A percentile compares a stretch with the other conserved stretches of the same genome.
phyloP scores from a whole-genome alignment of 1,140 invertebrate species.

The Pinna nobilis region DNA sequence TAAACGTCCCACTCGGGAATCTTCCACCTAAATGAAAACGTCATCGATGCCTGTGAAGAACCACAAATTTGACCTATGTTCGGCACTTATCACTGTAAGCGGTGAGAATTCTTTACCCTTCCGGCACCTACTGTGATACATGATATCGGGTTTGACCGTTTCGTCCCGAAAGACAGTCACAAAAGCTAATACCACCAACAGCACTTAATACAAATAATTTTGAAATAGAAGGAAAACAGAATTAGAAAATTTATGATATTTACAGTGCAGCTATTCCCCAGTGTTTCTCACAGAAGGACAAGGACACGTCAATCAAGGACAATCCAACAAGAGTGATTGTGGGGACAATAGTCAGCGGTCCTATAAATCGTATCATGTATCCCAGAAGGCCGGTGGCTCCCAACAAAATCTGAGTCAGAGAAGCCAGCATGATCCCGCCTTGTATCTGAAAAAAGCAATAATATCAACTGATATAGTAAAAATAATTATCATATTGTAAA shows the following conservation, averaged over 20 bases:
- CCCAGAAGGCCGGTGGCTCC: conserved; percentile 79
- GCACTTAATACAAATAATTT: neutral
- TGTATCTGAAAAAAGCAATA: conserved; percentile 77
- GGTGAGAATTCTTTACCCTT: too few relatives aligned
- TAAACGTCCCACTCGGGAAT: too few relatives aligned
- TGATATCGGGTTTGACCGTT: too few relatives aligned
- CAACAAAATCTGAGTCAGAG: conserved; percentile 85
- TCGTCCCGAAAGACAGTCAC: too few relatives aligned
- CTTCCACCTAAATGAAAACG: too few relatives aligned
- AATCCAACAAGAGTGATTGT: conserved; percentile 72
- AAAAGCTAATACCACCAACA: too few relatives aligned
- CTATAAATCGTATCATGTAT: conserved; percentile 70
- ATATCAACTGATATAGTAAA: neutral
- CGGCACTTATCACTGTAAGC: too few relatives aligned
- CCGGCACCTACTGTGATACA: too few relatives aligned
- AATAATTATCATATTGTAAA: neutral
- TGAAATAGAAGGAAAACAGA: neutral
- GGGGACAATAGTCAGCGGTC: conserved; percentile 70
- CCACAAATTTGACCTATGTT: too few relatives aligned
- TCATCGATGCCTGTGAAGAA: too few relatives aligned
- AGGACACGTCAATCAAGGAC: conserved; percentile 65
- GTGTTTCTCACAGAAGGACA: conserved; percentile 64
- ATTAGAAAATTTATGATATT: neutral
- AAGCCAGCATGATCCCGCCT: conserved; percentile 89
- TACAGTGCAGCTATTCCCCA: conserved; percentile 70